Evolutionary conservation across 2,888 invertebrate genomes (phyloP).

Genomic region (Pseudanteris insignis): DNA sequence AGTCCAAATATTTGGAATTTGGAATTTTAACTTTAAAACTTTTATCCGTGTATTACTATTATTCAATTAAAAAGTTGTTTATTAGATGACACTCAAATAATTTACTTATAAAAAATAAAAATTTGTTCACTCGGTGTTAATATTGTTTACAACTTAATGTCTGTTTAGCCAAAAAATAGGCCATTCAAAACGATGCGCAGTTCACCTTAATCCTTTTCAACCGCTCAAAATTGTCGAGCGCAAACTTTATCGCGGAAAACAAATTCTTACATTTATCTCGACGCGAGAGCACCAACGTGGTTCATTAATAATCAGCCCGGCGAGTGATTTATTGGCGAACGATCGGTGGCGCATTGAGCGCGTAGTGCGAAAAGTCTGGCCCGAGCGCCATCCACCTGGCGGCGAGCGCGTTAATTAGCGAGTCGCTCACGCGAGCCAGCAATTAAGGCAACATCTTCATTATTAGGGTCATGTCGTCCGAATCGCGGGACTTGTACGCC

Average conservation of each 20-base stretch:
- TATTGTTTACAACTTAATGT: too few relatives aligned
- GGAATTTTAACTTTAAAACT: too few relatives aligned
- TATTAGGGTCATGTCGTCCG: conserved; percentile 60
- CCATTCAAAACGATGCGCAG: too few relatives aligned
- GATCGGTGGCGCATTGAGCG: conserved; percentile 43
- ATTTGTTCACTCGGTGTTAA: too few relatives aligned
- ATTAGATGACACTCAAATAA: too few relatives aligned
- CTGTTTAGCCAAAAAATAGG: too few relatives aligned
- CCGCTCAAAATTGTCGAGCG: too few relatives aligned
- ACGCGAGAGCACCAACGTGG: conserved; percentile 21
- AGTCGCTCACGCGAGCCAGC: conserved; percentile 65
- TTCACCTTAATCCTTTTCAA: too few relatives aligned
- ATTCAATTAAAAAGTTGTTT: too few relatives aligned
- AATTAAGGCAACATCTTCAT: conserved; percentile 67
- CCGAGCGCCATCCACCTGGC: conserved; percentile 55
- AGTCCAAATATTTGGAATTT: too few relatives aligned
- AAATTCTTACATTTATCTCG: conserved; percentile 28
- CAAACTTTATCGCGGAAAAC: conserved; percentile 30
- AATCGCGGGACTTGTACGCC: conserved; percentile 40
- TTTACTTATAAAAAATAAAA: too few relatives aligned
- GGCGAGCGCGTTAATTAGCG: conserved; percentile 65
- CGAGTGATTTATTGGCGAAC: conserved; percentile 45
- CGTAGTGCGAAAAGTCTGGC: conserved; percentile 51
- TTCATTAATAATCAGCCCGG: conserved; percentile 47
- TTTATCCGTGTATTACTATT: too few relatives aligned